Conservation (phyloP, 2,888 invertebrate genomes). For the Antheraea assamensis region DNA sequence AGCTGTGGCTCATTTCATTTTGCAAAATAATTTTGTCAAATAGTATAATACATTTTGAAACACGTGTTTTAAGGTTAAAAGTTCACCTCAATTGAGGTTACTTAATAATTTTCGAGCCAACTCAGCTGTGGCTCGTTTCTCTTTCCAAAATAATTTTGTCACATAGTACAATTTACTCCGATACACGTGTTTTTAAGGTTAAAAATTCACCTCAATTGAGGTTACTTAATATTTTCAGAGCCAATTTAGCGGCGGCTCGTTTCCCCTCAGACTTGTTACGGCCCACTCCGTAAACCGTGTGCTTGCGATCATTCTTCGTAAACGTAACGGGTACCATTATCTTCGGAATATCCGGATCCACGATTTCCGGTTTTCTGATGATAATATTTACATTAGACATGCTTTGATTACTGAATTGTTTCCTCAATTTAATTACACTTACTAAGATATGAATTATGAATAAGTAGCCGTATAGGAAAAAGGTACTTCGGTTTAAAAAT, state of each 20-base stretch:
- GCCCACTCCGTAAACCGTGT: slow-evolving; percentile 87
- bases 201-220: not conserved
- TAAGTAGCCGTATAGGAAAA: too few species aligned
- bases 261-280: slow-evolving; percentile 87
- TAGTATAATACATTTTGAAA: too few species aligned
- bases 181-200: not conserved
- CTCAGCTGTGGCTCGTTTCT: too few species aligned
- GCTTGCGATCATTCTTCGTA: slow-evolving; percentile 80
- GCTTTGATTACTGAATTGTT: not conserved
- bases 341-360: slow-evolving; percentile 50
- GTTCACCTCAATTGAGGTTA: too few species aligned
- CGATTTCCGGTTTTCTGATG: slow-evolving; percentile 47
- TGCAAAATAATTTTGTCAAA: too few species aligned
- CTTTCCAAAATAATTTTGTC: not conserved
- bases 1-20: too few species aligned
- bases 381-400: not conserved
- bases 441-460: too few species aligned
- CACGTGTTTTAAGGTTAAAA: too few species aligned
- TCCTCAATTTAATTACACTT: too few species aligned
- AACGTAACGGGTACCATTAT: slow-evolving; percentile 85
- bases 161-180: not conserved
- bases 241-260: slow-evolving; percentile 90
- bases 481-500: too few species aligned
- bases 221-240: slow-evolving; percentile 78
- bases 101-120: too few species aligned